Percentiles rank a stretch among this genome's conserved stretches.
phyloP scores from a whole-genome alignment of 2,113 vertebrate species.

The Camelus dromedarius region DNA sequence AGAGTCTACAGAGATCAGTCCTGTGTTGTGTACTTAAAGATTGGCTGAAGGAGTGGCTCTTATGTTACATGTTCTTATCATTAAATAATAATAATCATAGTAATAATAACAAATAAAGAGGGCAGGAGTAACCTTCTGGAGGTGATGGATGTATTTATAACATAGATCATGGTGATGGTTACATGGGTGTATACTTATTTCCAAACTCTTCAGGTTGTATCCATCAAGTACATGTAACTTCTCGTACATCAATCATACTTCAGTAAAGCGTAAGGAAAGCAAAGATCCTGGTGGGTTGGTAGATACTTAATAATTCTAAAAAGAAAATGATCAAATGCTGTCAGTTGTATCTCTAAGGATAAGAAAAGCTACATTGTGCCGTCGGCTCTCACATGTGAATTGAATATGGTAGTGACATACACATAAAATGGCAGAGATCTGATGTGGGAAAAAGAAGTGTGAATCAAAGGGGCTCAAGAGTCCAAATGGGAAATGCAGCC shows the following conservation, averaged over 20 bases:
- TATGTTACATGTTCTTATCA: neutral
- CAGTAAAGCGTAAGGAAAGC: neutral
- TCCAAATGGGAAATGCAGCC: conserved; percentile 81
- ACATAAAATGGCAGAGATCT: conserved; percentile 82
- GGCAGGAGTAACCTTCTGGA: neutral
- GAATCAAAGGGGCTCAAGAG: conserved; percentile 80
- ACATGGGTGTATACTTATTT: neutral
- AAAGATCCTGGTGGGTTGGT: conserved; percentile 73
- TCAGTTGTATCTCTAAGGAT: conserved; percentile 77
- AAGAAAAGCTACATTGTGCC: conserved; percentile 51
- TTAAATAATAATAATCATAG: neutral
- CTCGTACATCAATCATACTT: neutral
- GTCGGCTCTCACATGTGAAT: conserved; percentile 85
- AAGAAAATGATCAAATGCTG: conserved; percentile 75
- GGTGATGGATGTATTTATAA: no score
- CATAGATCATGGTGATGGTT: neutral
- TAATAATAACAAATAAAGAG: neutral
- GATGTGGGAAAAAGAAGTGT: conserved; percentile 85
- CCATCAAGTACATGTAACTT: neutral
- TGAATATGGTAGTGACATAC: conserved; percentile 81
- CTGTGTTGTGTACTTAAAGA: neutral
- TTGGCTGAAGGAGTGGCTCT: neutral
- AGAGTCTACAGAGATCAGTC: neutral
- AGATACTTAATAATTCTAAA: conserved; percentile 81
- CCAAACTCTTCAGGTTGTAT: neutral